Evolutionary conservation across 2,888 invertebrate species (phyloP).

Genomic region (Macrophya annulata): DNA sequence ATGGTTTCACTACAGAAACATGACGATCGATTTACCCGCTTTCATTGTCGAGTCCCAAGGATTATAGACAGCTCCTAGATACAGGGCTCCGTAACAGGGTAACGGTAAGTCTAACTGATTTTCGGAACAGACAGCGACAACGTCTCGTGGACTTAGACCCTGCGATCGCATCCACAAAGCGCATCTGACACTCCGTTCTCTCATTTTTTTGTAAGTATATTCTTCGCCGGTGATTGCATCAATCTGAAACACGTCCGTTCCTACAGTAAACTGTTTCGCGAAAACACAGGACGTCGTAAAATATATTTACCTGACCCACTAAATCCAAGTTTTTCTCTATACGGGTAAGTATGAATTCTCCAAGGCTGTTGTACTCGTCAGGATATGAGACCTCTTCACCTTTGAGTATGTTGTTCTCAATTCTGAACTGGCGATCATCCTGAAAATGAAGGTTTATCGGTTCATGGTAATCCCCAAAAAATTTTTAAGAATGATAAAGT

Average conservation of each 20-base stretch:
- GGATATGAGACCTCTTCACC: not conserved
- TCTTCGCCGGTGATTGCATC: slow-evolving; percentile 65
- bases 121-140: slow-evolving; percentile 68
- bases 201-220: slow-evolving; percentile 66
- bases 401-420: not conserved
- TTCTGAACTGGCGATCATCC: not conserved
- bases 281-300: not conserved
- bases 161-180: slow-evolving; percentile 71
- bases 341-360: not conserved
- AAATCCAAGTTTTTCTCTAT: not conserved
- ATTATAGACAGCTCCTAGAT: slow-evolving; percentile 69
- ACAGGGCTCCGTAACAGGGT: slow-evolving; percentile 61
- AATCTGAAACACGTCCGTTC: slow-evolving; percentile 63
- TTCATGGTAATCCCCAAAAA: not conserved
- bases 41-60: slow-evolving; percentile 65
- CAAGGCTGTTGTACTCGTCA: not conserved
- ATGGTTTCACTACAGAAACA: not conserved
- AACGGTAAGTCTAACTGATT: slow-evolving; percentile 70
- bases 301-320: slow-evolving; percentile 13
- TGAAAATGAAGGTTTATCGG: not conserved
- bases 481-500: not conserved
- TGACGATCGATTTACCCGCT: slow-evolving; percentile 1
- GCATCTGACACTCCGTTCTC: slow-evolving; percentile 69
- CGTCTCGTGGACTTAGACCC: slow-evolving; percentile 66
- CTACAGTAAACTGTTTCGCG: not conserved